phyloP scores from a whole-genome alignment of 2,113 vertebrate species.

The Caranx ignobilis region DNA sequence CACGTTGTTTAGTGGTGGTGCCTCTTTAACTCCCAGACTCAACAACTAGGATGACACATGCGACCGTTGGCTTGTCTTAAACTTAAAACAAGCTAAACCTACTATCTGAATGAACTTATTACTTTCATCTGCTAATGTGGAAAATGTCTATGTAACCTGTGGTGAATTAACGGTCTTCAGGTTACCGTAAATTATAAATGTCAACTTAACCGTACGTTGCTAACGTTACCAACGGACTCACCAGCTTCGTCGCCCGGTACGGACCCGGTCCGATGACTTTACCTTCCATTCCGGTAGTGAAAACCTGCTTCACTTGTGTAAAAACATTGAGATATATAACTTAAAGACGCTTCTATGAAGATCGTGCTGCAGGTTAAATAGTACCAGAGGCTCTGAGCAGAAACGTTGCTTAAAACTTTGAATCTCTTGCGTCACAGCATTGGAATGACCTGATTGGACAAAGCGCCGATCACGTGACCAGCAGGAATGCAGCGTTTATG shows the following conservation, averaged over 20 bases:
- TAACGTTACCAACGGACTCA: slow-evolving; percentile 46
- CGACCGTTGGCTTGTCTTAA: background rate
- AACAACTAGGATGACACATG: background rate
- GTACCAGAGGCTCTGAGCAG: rapidly evolving
- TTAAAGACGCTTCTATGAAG: background rate
- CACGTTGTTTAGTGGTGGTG: background rate
- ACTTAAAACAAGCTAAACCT: background rate
- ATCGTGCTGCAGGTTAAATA: background rate
- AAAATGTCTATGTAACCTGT: background rate
- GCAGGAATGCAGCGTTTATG: background rate
- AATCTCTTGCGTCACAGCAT: slow-evolving; percentile 67
- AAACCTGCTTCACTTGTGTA: background rate
- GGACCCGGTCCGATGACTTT: slow-evolving; percentile 76
- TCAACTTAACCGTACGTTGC: background rate
- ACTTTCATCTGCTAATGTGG: no score
- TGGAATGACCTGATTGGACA: slow-evolving; percentile 63
- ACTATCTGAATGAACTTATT: background rate
- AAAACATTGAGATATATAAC: slow-evolving; percentile 40
- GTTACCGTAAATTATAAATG: background rate
- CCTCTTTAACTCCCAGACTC: rapidly evolving
- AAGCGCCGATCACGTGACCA: slow-evolving; percentile 51
- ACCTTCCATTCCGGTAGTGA: slow-evolving; percentile 60
- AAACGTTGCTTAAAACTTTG: slow-evolving; percentile 76
- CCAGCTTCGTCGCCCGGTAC: slow-evolving; percentile 79
- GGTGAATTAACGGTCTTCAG: background rate